These are phyloP conservation scores for Graptemys geographica DNA, from an alignment of 2,797 vertebrate species.

Conservation along the genomic window DNA sequence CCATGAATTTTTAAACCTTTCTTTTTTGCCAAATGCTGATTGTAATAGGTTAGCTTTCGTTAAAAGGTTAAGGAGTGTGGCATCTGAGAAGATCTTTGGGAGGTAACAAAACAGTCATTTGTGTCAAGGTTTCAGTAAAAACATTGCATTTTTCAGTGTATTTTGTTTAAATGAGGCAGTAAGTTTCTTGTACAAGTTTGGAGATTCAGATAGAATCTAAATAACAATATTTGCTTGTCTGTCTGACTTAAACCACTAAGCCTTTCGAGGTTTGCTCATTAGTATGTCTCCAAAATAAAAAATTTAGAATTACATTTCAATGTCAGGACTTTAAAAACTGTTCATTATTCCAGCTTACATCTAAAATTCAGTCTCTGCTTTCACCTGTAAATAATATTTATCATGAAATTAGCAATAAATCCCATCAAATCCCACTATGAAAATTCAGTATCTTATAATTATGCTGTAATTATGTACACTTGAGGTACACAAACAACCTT, in stretches of 20 bases:
- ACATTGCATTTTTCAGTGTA: background rate
- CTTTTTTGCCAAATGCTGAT: background rate
- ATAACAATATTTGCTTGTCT: background rate
- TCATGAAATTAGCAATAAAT: background rate
- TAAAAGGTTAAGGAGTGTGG: background rate
- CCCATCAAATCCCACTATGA: fast-evolving
- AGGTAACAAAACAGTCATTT: background rate
- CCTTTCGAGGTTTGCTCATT: background rate
- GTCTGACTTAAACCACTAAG: background rate
- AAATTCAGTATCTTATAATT: fast-evolving
- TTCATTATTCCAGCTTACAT: background rate
- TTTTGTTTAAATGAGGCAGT: background rate
- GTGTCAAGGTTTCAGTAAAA: background rate
- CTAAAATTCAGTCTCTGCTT: background rate
- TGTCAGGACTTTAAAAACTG: background rate
- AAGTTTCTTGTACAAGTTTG: background rate
- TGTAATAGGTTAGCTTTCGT: background rate
- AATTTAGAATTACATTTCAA: background rate
- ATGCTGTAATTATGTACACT: background rate
- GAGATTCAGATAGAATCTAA: background rate
- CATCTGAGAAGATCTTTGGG: background rate
- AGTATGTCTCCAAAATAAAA: background rate
- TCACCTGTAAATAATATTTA: background rate
- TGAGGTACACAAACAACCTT: background rate
- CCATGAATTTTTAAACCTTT: background rate